Evolutionary conservation across 2,888 invertebrate genomes (phyloP).

Genomic region (Drosophila dives): DNA sequence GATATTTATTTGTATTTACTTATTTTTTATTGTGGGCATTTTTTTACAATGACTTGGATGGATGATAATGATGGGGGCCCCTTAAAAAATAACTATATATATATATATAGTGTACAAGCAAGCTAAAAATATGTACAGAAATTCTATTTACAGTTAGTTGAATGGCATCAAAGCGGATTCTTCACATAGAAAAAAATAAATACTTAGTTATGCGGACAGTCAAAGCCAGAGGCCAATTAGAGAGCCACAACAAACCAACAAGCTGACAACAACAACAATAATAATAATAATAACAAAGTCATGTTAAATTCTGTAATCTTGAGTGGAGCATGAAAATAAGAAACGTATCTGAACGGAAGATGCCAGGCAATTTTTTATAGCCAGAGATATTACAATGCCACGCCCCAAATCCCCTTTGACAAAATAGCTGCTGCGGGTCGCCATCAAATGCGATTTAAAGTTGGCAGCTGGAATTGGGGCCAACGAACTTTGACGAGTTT

Average conservation of each 20-base stretch:
- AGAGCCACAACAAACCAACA: conserved; percentile 44
- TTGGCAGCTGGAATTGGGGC: conserved; percentile 56
- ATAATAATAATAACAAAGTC: conserved; percentile 47
- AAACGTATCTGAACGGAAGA: conserved; percentile 48
- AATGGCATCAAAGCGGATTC: conserved; percentile 55
- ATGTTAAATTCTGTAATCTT: conserved; percentile 63
- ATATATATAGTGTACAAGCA: conserved; percentile 18
- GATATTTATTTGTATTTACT: conserved; percentile 6
- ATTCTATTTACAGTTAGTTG: conserved; percentile 66
- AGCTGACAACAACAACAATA: conserved; percentile 29
- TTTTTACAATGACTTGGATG: conserved; percentile 47
- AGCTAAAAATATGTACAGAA: conserved; percentile 34
- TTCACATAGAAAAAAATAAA: conserved; percentile 14
- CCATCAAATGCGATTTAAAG: conserved; percentile 60
- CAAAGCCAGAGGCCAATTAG: conserved; percentile 59
- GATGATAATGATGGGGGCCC: conserved; percentile 11
- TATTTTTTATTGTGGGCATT: conserved; percentile 15
- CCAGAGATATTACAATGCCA: conserved; percentile 22
- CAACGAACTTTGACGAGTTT: conserved; percentile 61
- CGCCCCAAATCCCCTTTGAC: conserved; percentile 55
- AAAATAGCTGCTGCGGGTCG: conserved; percentile 48
- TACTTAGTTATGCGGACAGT: conserved; percentile 29
- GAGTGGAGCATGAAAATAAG: conserved; percentile 29
- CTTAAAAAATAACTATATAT: conserved; percentile 18
- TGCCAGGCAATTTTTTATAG: conserved; percentile 35